phyloP scores from a whole-genome alignment of 1,140 invertebrate species.

The Hylaeus anthracinus region DNA sequence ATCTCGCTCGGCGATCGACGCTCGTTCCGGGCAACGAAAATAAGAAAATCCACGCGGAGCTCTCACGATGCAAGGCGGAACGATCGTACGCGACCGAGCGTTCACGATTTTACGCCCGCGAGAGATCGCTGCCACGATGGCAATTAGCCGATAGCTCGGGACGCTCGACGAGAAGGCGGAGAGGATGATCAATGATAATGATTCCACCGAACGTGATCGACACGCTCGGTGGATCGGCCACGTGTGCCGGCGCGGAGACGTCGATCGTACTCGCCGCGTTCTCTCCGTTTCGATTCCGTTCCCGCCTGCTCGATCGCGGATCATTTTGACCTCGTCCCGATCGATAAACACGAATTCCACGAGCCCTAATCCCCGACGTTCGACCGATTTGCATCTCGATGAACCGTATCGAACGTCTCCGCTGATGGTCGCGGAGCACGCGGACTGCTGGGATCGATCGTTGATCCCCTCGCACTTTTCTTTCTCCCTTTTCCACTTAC shows the following conservation, averaged over 20 bases:
- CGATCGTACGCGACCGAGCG: slow-evolving; percentile 34
- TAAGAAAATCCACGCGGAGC: not conserved
- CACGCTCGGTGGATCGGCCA: slow-evolving; percentile 67
- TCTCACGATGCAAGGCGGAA: slow-evolving; percentile 24
- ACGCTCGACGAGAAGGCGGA: slow-evolving; percentile 58
- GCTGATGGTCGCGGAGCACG: slow-evolving; percentile 29
- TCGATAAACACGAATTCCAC: slow-evolving; percentile 32
- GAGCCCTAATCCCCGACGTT: slow-evolving; percentile 1
- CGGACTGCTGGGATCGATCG: not conserved
- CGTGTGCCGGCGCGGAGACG: slow-evolving; percentile 61
- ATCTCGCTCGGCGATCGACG: not conserved
- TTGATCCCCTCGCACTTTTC: not conserved
- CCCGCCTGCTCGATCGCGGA: not conserved
- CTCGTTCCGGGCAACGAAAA: not conserved
- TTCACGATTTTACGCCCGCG: slow-evolving; percentile 56
- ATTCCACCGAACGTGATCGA: slow-evolving; percentile 72
- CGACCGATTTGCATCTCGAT: slow-evolving; percentile 41
- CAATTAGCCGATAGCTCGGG: slow-evolving; percentile 70
- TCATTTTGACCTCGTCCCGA: slow-evolving; percentile 24
- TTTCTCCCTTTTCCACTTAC: not conserved
- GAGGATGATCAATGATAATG: slow-evolving; percentile 73
- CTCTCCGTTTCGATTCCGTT: slow-evolving; percentile 10
- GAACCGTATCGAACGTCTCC: slow-evolving; percentile 6
- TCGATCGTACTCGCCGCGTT: not conserved
- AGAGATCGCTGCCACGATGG: slow-evolving; percentile 61